Evolutionary conservation across 2,888 invertebrate genomes (phyloP).

Genomic region (Agonum fuliginosum): DNA sequence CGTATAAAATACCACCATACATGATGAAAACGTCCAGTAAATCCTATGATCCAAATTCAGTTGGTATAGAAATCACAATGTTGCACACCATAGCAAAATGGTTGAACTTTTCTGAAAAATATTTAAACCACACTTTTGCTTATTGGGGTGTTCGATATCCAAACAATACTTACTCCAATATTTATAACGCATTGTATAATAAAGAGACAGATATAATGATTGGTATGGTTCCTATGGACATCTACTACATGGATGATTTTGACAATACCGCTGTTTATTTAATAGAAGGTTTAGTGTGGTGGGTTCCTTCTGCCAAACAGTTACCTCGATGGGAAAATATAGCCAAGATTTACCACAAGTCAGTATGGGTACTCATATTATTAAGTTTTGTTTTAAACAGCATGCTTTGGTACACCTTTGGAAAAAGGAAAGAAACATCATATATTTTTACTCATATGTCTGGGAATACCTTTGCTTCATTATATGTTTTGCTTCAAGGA

Average conservation of each 20-base stretch:
- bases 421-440: neutral
- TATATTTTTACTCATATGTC: neutral
- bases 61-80: conserved; percentile 63
- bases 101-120: conserved; percentile 62
- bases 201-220: conserved; percentile 74
- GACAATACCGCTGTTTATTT: conserved; percentile 21
- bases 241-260: conserved; percentile 64
- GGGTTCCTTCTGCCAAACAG: conserved; percentile 31
- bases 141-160: conserved; percentile 72
- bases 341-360: neutral
- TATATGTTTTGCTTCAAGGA: conserved; percentile 15
- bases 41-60: conserved; percentile 48
- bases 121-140: conserved; percentile 53
- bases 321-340: conserved; percentile 37
- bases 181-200: conserved; percentile 71
- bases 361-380: conserved; percentile 33
- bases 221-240: conserved; percentile 73
- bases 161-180: conserved; percentile 74
- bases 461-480: neutral
- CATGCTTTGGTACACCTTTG: conserved; percentile 38
- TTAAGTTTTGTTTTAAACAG: neutral
- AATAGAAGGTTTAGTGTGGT: conserved; percentile 35
- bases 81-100: conserved; percentile 60
- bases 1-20: conserved; percentile 61
- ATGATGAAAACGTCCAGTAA: conserved; percentile 19